Percentiles rank a stretch among this genome's conserved stretches.
Conservation (phyloP, 1,140 invertebrate species). For the Drosophila nigrodunni region DNA sequence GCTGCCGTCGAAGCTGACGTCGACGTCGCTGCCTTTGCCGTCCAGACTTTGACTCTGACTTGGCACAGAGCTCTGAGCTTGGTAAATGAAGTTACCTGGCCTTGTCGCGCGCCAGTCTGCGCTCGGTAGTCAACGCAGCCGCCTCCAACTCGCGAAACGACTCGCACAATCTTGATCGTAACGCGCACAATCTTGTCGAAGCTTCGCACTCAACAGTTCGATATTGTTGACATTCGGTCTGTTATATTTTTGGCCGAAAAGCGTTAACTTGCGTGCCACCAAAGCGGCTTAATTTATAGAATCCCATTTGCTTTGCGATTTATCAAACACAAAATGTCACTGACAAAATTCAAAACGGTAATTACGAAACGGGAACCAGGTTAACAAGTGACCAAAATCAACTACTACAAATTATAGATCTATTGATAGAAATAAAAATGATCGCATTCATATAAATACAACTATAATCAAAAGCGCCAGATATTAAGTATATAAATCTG, state of each 20-base stretch:
- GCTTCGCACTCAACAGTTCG: constrained; percentile 1
- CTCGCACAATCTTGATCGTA: constrained; percentile 21
- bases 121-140: constrained; percentile 36
- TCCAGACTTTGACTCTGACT: constrained; percentile 28
- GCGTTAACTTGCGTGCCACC: constrained; percentile 35
- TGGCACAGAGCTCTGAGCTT: constrained; percentile 7
- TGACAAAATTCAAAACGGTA: constrained; percentile 49
- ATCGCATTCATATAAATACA: neutral
- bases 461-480: too few species aligned
- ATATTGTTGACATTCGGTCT: constrained; percentile 33
- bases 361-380: constrained; percentile 33
- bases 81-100: constrained; percentile 78
- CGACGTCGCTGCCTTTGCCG: constrained; percentile 8
- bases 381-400: constrained; percentile 44
- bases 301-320: constrained; percentile 56
- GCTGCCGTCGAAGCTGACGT: constrained; percentile 1
- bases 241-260: constrained; percentile 54
- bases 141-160: constrained; percentile 10
- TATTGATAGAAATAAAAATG: neutral
- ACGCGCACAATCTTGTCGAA: constrained; percentile 14
- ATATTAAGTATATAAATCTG: too few species aligned
- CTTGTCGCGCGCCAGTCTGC: constrained; percentile 75
- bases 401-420: neutral
- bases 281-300: constrained; percentile 68
- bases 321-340: constrained; percentile 53